phyloP scores from a whole-genome alignment of 1,140 invertebrate genomes.

The Drosophila punjabiensis region DNA sequence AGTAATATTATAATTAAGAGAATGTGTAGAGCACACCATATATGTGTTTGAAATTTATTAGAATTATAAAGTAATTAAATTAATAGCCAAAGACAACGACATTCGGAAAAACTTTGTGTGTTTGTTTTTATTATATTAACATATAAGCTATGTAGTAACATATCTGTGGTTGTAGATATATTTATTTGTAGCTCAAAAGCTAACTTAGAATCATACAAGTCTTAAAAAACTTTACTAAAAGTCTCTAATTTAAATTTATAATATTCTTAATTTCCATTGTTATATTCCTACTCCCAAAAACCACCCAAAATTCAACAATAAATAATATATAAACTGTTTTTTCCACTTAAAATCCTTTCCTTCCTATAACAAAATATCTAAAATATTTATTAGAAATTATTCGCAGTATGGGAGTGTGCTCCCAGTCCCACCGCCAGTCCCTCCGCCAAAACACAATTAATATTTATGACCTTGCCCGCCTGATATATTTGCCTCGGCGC shows the following conservation, averaged over 20 bases:
- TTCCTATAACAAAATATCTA: neutral
- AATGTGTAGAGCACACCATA: neutral
- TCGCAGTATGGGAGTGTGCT: slow-evolving; percentile 24
- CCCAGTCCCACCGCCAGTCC: slow-evolving; percentile 26
- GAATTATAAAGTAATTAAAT: no score
- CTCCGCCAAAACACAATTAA: slow-evolving; percentile 74
- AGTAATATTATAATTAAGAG: neutral
- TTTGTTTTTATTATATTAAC: no score
- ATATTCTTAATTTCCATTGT: no score
- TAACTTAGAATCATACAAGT: no score
- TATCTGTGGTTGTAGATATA: no score
- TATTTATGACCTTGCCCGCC: slow-evolving; percentile 81
- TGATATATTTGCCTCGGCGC: slow-evolving; percentile 82
- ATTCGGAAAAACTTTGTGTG: no score
- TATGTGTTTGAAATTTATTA: neutral
- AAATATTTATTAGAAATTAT: slow-evolving; percentile 8
- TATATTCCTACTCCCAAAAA: neutral
- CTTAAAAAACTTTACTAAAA: no score
- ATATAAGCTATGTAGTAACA: no score
- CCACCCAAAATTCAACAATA: neutral
- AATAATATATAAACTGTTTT: neutral
- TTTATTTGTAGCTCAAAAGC: no score
- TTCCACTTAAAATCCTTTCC: neutral
- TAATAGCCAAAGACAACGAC: no score
- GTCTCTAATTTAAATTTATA: neutral